Percentiles rank a stretch among this genome's conserved stretches.
phyloP scores from a whole-genome alignment of 2,797 vertebrate species.

The Euthynnus affinis region DNA sequence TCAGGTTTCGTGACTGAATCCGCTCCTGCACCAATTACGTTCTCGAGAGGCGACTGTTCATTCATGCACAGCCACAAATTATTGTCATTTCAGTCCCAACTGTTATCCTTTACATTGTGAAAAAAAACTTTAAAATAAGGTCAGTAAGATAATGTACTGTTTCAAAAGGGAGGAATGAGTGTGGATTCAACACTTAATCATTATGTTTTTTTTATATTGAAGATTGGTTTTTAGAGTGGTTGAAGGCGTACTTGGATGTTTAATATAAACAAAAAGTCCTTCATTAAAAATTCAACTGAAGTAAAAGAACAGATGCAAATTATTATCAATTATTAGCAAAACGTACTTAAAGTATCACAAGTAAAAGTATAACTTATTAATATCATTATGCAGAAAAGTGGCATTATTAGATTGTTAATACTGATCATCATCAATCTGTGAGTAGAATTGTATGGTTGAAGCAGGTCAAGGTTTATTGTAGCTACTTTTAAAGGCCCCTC shows the following conservation, averaged over 20 bases:
- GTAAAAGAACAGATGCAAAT: not conserved
- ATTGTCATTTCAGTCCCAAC: conserved; percentile 53
- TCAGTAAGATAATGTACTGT: conserved; percentile 11
- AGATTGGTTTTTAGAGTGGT: not conserved
- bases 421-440: too few relatives aligned
- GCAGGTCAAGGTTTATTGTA: too few relatives aligned
- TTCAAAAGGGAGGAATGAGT: conserved; percentile 11
- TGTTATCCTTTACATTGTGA: conserved; percentile 54
- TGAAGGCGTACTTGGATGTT: not conserved
- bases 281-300: not conserved
- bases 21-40: conserved; percentile 53
- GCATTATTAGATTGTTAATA: not conserved
- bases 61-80: conserved; percentile 58
- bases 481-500: not conserved
- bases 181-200: conserved; percentile 4
- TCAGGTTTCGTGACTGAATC: conserved; percentile 58
- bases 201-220: not conserved
- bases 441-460: not conserved
- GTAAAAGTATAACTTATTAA: too few relatives aligned
- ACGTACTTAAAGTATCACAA: not conserved
- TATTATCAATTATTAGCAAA: not conserved
- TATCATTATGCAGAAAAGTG: not conserved
- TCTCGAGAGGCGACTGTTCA: conserved; percentile 56
- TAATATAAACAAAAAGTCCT: not conserved
- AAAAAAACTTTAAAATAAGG: conserved; percentile 39